Evolutionary conservation across 2,888 invertebrate genomes (phyloP).

Genomic region (Andrena chrysosceles): DNA sequence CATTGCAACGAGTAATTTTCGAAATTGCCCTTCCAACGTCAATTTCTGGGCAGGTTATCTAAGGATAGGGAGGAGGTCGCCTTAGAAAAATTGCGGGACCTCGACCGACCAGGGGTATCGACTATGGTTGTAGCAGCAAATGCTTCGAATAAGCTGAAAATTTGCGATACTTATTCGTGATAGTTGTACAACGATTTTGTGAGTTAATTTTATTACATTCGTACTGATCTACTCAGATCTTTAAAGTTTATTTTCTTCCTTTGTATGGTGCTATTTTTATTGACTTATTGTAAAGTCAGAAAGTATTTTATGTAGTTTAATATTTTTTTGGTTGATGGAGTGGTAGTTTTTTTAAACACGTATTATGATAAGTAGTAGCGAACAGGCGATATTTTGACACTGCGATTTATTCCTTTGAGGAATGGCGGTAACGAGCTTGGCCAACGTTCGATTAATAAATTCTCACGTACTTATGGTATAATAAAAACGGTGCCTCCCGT

Average conservation of each 20-base stretch:
- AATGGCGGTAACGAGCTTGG: constrained; percentile 5
- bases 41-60: constrained; percentile 43
- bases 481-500: constrained; percentile 29
- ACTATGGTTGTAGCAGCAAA: not conserved
- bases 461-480: constrained; percentile 34
- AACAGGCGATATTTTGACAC: constrained; percentile 16
- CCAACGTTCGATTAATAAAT: constrained; percentile 35
- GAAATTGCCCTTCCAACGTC: constrained; percentile 66
- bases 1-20: constrained; percentile 65
- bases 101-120: not conserved
- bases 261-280: not conserved
- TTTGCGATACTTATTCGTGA: not conserved
- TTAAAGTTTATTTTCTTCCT: not conserved
- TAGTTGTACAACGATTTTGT: not conserved
- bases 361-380: constrained; percentile 10
- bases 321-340: too few species aligned
- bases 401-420: constrained; percentile 5
- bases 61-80: not conserved
- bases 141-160: not conserved
- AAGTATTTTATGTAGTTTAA: not conserved
- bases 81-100: not conserved
- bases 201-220: not conserved
- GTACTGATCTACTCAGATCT: not conserved
- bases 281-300: not conserved
- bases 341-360: not conserved